Percentiles rank a stretch among this genome's conserved stretches.
phyloP scores from a whole-genome alignment of 2,113 vertebrate genomes.

The Saiga tatarica region DNA sequence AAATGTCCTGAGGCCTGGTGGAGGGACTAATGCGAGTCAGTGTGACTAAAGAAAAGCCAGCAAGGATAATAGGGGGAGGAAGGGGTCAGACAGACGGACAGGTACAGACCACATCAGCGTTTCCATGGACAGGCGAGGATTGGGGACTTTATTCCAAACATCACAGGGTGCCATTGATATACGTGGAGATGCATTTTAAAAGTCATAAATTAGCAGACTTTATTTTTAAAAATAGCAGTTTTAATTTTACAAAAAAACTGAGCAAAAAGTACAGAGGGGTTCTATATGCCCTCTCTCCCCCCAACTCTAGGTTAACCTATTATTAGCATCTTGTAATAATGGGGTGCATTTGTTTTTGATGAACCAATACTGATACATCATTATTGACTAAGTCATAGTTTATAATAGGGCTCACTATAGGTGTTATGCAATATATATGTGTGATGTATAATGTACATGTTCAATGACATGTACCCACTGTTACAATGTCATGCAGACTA shows the following conservation, averaged over 20 bases:
- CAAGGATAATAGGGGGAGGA: rapidly evolving
- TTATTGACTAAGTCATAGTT: rapidly evolving
- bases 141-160: neutral
- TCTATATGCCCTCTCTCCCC: neutral
- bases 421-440: rapidly evolving
- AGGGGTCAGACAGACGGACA: neutral
- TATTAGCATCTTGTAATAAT: too few species aligned
- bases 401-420: rapidly evolving
- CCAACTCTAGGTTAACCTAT: neutral
- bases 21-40: neutral
- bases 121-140: rapidly evolving
- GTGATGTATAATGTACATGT: neutral
- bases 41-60: rapidly evolving
- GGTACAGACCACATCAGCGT: neutral
- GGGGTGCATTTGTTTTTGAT: rapidly evolving
- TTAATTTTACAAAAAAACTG: neutral
- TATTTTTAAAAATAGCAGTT: neutral
- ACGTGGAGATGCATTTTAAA: neutral
- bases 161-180: neutral
- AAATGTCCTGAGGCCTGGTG: neutral
- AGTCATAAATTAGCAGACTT: neutral
- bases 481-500: too few species aligned
- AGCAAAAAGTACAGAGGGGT: neutral
- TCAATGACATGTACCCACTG: rapidly evolving
- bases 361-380: rapidly evolving